Base-by-base conservation (phyloP, 1,140 invertebrate genomes). In the Frieseomelitta varia region DNA sequence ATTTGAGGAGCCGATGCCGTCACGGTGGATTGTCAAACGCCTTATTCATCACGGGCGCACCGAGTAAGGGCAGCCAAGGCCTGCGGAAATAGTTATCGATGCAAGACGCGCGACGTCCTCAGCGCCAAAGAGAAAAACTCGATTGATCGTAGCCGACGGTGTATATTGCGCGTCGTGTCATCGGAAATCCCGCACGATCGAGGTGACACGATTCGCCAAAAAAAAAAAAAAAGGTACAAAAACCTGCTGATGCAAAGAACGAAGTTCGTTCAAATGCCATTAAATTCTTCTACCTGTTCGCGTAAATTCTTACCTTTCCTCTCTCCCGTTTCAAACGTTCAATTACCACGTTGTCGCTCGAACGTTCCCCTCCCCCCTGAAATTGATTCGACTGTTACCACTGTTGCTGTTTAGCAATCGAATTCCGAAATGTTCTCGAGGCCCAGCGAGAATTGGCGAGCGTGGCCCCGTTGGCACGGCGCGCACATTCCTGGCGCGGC, bases 101-200 rank as follows among this genome's bases (percentile, higher is more conserved):
- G 85, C 87, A 79, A 89, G 87, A 79, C 88, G 71, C 88, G 71
- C 81, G 85, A 27, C 61, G 58, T 85, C 61, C 21, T 19, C 71
- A 76, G 56, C 85, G 55, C 85, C 79, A 89, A 89, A 87, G 85
- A 85, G 87, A 90, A 90, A 89, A 90, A 82, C 69, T 51, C 74
- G 63, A 84, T 71, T 76, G 73, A 76, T 79, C 76, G 80, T 53
- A 51, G 67, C 79, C 69, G 72, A 72, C 78, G 77, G 63, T 80
- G 75, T 75, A 79, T 75, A 77, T 47, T 73, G 82, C 73, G 83
- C 56, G 69, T 47, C 39, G 39, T 8, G 39, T 8, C 72, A 81
- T 81, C 88, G 87, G 88, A 89, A 89, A 89, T 90, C 87, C 65
- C 79, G 78, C 69, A 69, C 81, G 79, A 87, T 89, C 71, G 67